phyloP scores from a whole-genome alignment of 2,888 invertebrate genomes.

The Carabus problematicus region DNA sequence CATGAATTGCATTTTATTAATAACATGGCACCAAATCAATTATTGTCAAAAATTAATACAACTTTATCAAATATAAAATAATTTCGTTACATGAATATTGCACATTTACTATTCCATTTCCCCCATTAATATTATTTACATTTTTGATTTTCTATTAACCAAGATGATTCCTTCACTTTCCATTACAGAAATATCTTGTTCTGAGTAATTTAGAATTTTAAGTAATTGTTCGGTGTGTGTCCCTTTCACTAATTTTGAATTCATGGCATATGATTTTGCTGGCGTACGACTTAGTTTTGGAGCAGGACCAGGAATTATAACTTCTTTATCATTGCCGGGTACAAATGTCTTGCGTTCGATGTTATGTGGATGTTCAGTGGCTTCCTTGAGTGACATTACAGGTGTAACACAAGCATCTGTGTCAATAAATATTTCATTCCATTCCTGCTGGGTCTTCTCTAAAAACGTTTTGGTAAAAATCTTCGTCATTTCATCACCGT shows the following conservation, averaged over 20 bases:
- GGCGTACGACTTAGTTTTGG: slow-evolving; percentile 82
- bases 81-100: background rate
- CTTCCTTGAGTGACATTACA: slow-evolving; percentile 77
- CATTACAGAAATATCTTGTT: slow-evolving; percentile 63
- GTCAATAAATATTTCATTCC: slow-evolving; percentile 80
- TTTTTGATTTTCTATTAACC: slow-evolving; percentile 48
- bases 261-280: slow-evolving; percentile 62
- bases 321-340: slow-evolving; percentile 55
- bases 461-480: slow-evolving; percentile 73
- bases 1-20: slow-evolving; percentile 59
- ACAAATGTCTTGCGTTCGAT: slow-evolving; percentile 68
- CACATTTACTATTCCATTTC: background rate
- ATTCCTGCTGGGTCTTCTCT: slow-evolving; percentile 84
- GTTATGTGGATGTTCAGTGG: slow-evolving; percentile 75
- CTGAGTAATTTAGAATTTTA: slow-evolving; percentile 67
- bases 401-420: slow-evolving; percentile 95
- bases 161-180: slow-evolving; percentile 55
- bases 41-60: slow-evolving; percentile 22
- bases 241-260: slow-evolving; percentile 63
- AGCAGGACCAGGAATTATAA: slow-evolving; percentile 74
- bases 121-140: slow-evolving; percentile 45
- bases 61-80: slow-evolving; percentile 3
- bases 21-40: slow-evolving; percentile 45
- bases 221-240: slow-evolving; percentile 75
- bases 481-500: slow-evolving; percentile 63